These are phyloP conservation scores for Miniopterus natalensis DNA, from an alignment of 2,113 vertebrate genomes.

Conservation along the genomic window DNA sequence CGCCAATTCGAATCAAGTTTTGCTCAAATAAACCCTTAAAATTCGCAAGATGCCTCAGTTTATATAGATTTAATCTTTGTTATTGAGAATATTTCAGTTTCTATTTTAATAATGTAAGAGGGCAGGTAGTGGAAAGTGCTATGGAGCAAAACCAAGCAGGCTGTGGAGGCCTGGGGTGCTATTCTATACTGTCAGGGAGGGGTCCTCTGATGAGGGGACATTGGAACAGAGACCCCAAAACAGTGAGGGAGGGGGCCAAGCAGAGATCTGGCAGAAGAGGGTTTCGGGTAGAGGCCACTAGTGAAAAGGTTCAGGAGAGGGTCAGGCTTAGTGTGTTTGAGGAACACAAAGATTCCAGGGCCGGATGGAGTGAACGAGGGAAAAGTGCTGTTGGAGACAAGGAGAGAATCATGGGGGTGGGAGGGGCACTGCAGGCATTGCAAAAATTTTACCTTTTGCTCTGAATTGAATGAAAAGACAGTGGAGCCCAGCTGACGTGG, in stretches of 20 bases:
- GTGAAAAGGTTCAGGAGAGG: background rate
- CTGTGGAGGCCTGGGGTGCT: background rate
- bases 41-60: background rate
- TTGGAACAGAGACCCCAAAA: background rate
- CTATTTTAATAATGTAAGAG: background rate
- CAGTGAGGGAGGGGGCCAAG: no score
- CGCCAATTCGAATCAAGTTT: background rate
- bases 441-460: background rate
- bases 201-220: background rate
- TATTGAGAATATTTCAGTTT: background rate
- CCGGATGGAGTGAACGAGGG: background rate
- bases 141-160: background rate
- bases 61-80: background rate
- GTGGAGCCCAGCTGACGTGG: no score
- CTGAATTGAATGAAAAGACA: conserved; percentile 22
- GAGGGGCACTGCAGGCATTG: background rate
- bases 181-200: background rate
- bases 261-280: background rate
- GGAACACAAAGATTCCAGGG: background rate
- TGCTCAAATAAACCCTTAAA: background rate
- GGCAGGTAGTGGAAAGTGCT: background rate
- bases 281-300: background rate
- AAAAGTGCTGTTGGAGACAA: background rate
- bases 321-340: background rate
- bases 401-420: background rate